Evolutionary conservation across 2,113 vertebrate species (phyloP).

Genomic region (Desmodus rotundus): DNA sequence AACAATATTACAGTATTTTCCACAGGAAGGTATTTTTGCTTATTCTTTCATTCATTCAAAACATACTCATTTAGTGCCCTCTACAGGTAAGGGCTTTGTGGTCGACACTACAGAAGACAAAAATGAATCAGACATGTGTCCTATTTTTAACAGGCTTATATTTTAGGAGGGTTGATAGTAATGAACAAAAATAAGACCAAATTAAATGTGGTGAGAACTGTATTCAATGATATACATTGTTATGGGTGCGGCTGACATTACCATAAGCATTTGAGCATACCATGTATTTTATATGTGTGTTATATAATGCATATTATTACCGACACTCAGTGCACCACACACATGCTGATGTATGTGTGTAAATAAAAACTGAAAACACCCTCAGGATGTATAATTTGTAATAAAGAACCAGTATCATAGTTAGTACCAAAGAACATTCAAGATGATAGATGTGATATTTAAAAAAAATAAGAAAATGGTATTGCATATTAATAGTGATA

Average conservation of each 20-base stretch:
- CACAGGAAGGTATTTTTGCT: not conserved
- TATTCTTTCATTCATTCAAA: slow-evolving; percentile 19
- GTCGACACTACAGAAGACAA: not conserved
- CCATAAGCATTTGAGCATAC: not conserved
- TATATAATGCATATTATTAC: slow-evolving; percentile 40
- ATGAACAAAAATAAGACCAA: slow-evolving; percentile 42
- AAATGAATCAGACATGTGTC: not conserved
- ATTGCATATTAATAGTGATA: slow-evolving; percentile 54
- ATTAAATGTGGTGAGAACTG: slow-evolving; percentile 25
- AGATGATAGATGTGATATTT: slow-evolving; percentile 51
- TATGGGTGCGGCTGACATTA: not conserved
- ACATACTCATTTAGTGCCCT: not conserved
- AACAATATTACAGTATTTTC: not conserved
- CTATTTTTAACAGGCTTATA: slow-evolving; percentile 24
- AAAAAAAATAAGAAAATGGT: slow-evolving; percentile 26
- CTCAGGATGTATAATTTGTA: slow-evolving; percentile 12
- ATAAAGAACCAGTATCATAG: slow-evolving; percentile 29
- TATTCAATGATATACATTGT: slow-evolving; percentile 10
- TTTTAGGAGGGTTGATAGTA: slow-evolving; percentile 35
- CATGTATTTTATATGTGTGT: slow-evolving; percentile 42
- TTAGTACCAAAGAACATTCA: slow-evolving; percentile 55
- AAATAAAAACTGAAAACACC: slow-evolving; percentile 59
- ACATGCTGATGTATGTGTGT: slow-evolving; percentile 32
- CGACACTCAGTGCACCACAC: not conserved
- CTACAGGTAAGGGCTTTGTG: not conserved